Conservation (phyloP, 2,888 invertebrate genomes). For the Leucoma salicis region DNA sequence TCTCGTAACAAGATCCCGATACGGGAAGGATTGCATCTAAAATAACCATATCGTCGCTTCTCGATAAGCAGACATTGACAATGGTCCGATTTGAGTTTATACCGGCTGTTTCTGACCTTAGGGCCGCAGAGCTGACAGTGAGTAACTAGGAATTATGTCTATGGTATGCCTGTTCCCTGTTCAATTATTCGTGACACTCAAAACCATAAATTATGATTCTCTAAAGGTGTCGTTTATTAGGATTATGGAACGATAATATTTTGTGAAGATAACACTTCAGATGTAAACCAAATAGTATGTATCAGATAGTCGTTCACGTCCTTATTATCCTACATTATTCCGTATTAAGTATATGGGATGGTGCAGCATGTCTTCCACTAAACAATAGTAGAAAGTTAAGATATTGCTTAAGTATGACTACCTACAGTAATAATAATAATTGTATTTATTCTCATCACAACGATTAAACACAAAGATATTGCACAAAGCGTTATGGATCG, state of each 20-base stretch:
- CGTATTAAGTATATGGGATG: no score
- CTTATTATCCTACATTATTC: no score
- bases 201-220: conserved; percentile 13
- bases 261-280: background rate
- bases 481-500: no score
- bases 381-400: no score
- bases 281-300: background rate
- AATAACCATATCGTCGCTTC: conserved; percentile 7
- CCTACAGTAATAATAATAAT: no score
- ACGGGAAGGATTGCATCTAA: background rate
- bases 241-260: background rate
- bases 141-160: conserved; percentile 26
- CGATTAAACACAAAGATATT: no score
- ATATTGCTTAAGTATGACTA: no score
- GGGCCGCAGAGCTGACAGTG: conserved; percentile 24
- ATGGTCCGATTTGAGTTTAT: conserved; percentile 24
- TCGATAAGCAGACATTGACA: conserved; percentile 17
- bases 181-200: conserved; percentile 21
- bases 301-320: background rate
- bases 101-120: conserved; percentile 28
- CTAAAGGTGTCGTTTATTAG: background rate
- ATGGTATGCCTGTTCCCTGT: conserved; percentile 8
- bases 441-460: no score
- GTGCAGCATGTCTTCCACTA: no score
- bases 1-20: background rate